Conservation (phyloP, 2,888 invertebrate genomes). For the Chymomyza amoena region DNA sequence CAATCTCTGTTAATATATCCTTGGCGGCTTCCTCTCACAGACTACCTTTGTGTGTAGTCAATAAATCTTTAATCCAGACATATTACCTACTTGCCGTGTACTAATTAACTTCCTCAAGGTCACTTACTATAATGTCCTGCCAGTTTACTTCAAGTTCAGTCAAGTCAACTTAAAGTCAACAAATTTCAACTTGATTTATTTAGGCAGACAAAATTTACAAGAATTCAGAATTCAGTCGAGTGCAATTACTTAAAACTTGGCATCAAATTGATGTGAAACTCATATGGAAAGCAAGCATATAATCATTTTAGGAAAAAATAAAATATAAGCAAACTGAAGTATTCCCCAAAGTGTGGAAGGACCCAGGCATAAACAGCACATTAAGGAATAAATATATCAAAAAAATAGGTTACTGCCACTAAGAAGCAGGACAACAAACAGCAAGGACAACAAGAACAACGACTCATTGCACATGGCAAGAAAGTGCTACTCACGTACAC, state of each 20-base stretch:
- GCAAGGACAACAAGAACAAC: neutral
- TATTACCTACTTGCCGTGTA: too few species aligned
- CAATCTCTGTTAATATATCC: too few species aligned
- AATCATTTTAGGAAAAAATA: constrained; percentile 50
- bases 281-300: constrained; percentile 58
- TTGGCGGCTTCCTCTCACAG: too few species aligned
- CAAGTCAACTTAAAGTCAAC: neutral
- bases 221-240: constrained; percentile 57
- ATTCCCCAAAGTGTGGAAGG: constrained; percentile 37
- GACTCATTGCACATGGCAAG: neutral
- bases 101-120: neutral
- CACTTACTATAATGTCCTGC: neutral
- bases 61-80: too few species aligned
- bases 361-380: constrained; percentile 65
- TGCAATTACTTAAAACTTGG: constrained; percentile 51
- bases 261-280: constrained; percentile 29
- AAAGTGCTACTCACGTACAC: neutral
- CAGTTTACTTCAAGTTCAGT: neutral
- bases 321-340: constrained; percentile 16
- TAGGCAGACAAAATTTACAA: constrained; percentile 34
- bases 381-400: constrained; percentile 54
- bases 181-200: neutral
- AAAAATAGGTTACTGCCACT: constrained; percentile 18
- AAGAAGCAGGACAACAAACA: neutral
- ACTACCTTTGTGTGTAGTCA: too few species aligned